Percentiles rank a stretch among this genome's conserved stretches.
phyloP scores from a whole-genome alignment of 2,797 vertebrate species.

The Phrynocephalus vlangalii region DNA sequence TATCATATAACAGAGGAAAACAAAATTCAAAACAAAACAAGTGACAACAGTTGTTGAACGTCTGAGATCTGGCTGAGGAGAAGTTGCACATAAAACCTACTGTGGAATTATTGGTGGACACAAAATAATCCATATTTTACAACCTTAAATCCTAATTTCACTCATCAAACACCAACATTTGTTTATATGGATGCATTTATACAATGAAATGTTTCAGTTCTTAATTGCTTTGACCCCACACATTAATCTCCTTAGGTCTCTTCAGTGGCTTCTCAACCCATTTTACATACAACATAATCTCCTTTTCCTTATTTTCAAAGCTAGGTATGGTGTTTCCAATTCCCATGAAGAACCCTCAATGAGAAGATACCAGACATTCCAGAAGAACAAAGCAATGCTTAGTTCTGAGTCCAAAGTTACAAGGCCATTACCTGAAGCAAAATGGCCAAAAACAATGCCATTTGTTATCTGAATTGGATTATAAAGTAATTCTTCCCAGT shows the following conservation, averaged over 20 bases:
- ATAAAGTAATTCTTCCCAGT: too few relatives aligned
- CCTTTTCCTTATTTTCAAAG: background rate
- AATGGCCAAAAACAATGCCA: too few relatives aligned
- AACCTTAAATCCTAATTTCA: background rate
- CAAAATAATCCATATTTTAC: background rate
- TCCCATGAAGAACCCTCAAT: background rate
- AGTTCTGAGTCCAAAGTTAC: too few relatives aligned
- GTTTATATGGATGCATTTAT: background rate
- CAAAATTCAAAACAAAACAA: background rate
- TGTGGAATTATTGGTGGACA: background rate
- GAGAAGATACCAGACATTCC: too few relatives aligned
- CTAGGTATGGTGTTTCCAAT: too few relatives aligned
- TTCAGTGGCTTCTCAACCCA: background rate
- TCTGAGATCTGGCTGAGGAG: background rate
- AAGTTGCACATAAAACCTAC: background rate
- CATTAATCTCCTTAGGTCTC: background rate
- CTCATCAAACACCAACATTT: background rate
- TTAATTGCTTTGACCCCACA: too few relatives aligned
- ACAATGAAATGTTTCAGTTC: background rate
- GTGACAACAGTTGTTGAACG: background rate
- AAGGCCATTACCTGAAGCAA: too few relatives aligned
- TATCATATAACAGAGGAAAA: slow-evolving; percentile 25
- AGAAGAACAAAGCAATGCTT: too few relatives aligned
- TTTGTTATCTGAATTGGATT: too few relatives aligned
- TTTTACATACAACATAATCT: background rate